phyloP scores from a whole-genome alignment of 2,797 vertebrate species.

The Balearica regulorum region DNA sequence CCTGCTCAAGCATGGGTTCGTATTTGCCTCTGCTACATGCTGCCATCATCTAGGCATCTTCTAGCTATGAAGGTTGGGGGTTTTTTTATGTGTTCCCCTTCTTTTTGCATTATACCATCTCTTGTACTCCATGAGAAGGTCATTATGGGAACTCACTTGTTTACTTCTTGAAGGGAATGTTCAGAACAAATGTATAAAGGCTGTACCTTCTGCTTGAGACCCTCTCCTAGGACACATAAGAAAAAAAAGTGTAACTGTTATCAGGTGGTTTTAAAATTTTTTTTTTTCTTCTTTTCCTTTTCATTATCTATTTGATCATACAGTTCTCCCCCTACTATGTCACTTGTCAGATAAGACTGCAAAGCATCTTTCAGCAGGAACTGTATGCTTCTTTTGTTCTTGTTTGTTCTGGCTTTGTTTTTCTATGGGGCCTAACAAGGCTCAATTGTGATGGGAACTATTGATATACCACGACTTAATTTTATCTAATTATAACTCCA shows the following conservation, averaged over 20 bases:
- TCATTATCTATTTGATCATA: background rate
- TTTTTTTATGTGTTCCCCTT: background rate
- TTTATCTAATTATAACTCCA: background rate
- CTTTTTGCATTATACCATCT: background rate
- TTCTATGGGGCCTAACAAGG: background rate
- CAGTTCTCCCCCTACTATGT: background rate
- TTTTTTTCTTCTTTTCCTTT: background rate
- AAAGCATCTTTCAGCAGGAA: background rate
- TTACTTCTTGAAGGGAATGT: background rate
- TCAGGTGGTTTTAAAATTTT: background rate
- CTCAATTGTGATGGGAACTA: background rate
- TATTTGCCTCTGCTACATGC: background rate
- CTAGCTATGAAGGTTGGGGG: background rate
- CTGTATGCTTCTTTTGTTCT: background rate
- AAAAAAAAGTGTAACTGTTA: background rate
- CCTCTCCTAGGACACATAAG: background rate
- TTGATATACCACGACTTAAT: background rate
- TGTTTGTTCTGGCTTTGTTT: background rate
- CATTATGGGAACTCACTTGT: background rate
- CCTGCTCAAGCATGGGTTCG: background rate
- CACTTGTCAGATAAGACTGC: background rate
- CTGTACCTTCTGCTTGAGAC: background rate
- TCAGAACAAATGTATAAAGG: background rate
- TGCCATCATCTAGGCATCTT: background rate
- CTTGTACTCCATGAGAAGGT: background rate